phyloP scores from a whole-genome alignment of 2,113 vertebrate species.

The Apodemus speciosus region DNA sequence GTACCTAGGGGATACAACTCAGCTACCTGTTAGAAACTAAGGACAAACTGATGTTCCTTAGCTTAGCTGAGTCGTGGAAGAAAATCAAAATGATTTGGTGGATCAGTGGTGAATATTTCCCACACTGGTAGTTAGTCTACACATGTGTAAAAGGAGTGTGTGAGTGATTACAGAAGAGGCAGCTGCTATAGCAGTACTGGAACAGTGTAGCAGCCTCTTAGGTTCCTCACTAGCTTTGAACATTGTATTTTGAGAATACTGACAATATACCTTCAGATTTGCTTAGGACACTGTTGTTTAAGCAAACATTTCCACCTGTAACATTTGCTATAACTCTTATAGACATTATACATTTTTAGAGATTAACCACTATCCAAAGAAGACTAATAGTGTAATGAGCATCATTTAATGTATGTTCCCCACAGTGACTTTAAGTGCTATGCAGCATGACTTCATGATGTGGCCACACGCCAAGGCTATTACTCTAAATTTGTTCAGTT shows the following conservation, averaged over 20 bases:
- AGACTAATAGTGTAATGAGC: conserved; percentile 19
- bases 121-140: background rate
- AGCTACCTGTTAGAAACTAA: background rate
- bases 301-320: conserved; percentile 31
- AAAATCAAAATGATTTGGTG: background rate
- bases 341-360: conserved; percentile 8
- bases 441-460: background rate
- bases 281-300: conserved; percentile 34
- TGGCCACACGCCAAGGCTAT: background rate
- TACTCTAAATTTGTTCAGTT: conserved; percentile 1
- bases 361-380: background rate
- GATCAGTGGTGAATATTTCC: background rate
- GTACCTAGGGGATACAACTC: background rate
- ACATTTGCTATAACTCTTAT: background rate
- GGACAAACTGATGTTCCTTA: background rate
- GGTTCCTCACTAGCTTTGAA: background rate
- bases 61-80: background rate
- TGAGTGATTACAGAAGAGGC: background rate
- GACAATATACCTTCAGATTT: conserved; percentile 28
- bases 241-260: conserved; percentile 15
- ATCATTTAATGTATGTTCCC: background rate
- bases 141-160: background rate
- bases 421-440: conserved; percentile 21
- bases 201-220: background rate
- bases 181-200: background rate